Percentiles rank a stretch among this genome's conserved stretches.
Conservation (phyloP, 2,888 invertebrate species). For the Oasisia sp. region DNA sequence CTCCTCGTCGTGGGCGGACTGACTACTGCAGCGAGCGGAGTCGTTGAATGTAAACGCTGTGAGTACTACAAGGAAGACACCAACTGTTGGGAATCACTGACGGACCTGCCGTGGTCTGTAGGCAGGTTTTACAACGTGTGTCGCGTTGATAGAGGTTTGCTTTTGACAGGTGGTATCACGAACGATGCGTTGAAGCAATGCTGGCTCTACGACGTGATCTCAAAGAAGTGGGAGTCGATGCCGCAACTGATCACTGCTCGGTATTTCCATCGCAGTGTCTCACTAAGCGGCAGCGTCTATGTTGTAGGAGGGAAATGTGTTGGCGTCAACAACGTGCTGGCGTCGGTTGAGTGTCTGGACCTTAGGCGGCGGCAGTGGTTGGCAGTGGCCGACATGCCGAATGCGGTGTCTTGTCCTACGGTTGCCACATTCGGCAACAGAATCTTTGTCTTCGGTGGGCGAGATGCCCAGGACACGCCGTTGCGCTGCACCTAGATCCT, state of each 20-base stretch:
- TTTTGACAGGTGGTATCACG: slow-evolving; percentile 38
- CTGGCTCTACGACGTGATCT: slow-evolving; percentile 35
- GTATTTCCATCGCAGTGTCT: slow-evolving; percentile 34
- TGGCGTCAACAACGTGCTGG: neutral
- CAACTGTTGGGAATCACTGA: no score
- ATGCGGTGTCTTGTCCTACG: slow-evolving; percentile 33
- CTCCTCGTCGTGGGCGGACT: no score
- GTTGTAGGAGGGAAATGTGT: slow-evolving; percentile 32
- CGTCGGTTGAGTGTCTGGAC: neutral
- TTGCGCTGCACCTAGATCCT: slow-evolving; percentile 27
- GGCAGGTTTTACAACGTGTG: no score
- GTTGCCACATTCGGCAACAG: slow-evolving; percentile 28
- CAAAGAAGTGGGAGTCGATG: slow-evolving; percentile 38
- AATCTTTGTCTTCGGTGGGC: slow-evolving; percentile 37
- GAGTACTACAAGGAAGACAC: no score
- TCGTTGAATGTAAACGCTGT: no score
- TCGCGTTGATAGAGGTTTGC: slow-evolving; percentile 24
- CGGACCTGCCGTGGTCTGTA: no score
- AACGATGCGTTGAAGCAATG: slow-evolving; percentile 24
- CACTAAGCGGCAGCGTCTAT: slow-evolving; percentile 30
- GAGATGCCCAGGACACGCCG: slow-evolving; percentile 27
- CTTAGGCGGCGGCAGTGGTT: slow-evolving; percentile 22
- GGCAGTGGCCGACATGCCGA: slow-evolving; percentile 25
- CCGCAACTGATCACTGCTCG: slow-evolving; percentile 30
- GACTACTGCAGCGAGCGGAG: no score